Percentiles rank a stretch among this genome's conserved stretches.
phyloP scores from a whole-genome alignment of 2,888 invertebrate genomes.

The Ethmia dodecea region DNA sequence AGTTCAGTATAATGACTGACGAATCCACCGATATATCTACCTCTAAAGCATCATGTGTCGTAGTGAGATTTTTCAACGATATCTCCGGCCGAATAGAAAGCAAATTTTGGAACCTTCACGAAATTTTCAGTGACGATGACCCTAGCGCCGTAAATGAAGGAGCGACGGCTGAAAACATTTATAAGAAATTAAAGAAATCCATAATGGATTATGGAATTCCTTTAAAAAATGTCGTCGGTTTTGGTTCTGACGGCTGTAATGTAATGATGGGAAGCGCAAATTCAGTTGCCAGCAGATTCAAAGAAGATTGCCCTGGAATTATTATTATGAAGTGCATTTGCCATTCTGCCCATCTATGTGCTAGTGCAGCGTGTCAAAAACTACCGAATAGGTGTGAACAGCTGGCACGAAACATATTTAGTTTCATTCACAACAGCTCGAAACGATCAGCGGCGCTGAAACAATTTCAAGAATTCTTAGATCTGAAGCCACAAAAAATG shows the following conservation, averaged over 20 bases:
- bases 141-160: no score
- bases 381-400: conserved; percentile 30
- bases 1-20: conserved; percentile 26
- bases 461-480: not conserved
- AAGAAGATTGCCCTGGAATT: conserved; percentile 25
- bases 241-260: conserved; percentile 33
- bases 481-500: conserved; percentile 2
- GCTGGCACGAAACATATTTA: conserved; percentile 29
- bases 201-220: not conserved
- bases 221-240: conserved; percentile 29
- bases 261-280: conserved; percentile 30
- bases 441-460: conserved; percentile 8
- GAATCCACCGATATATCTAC: conserved; percentile 29
- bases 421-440: conserved; percentile 23
- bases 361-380: conserved; percentile 28
- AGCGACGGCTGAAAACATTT: conserved; percentile 11
- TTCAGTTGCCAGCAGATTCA: conserved; percentile 27
- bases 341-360: conserved; percentile 32
- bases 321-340: conserved; percentile 32
- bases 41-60: conserved; percentile 24
- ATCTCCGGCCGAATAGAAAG: conserved; percentile 16
- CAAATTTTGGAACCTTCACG: conserved; percentile 17
- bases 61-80: conserved; percentile 24
- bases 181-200: not conserved
- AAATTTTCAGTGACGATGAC: conserved; percentile 11